Evolutionary conservation across 2,888 invertebrate genomes (phyloP).

Genomic region (Sycophila texana): DNA sequence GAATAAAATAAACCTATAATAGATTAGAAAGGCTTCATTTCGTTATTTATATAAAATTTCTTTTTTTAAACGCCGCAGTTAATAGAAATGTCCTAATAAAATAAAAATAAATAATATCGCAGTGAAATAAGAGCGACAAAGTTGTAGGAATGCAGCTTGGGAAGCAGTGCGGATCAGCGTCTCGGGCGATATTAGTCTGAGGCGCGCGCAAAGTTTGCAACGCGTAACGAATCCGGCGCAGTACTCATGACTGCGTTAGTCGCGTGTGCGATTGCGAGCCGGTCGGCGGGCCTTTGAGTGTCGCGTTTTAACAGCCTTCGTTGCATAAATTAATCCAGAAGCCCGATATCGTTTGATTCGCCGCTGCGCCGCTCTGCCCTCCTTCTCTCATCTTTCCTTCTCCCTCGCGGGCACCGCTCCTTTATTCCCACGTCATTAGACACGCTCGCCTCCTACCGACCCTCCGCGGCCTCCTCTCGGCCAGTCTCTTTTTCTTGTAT

Average conservation of each 20-base stretch:
- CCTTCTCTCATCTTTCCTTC: slow-evolving; percentile 25
- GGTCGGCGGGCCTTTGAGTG: slow-evolving; percentile 72
- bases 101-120: neutral
- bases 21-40: no score
- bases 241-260: slow-evolving; percentile 62
- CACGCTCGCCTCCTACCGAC: slow-evolving; percentile 48
- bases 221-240: slow-evolving; percentile 54
- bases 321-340: slow-evolving; percentile 75
- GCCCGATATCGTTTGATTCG: slow-evolving; percentile 75
- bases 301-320: slow-evolving; percentile 74
- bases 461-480: slow-evolving; percentile 35
- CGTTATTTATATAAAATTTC: no score
- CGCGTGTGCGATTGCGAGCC: slow-evolving; percentile 67
- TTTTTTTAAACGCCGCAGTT: no score
- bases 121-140: slow-evolving; percentile 13
- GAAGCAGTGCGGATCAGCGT: slow-evolving; percentile 36
- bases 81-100: no score
- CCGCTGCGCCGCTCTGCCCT: slow-evolving; percentile 62
- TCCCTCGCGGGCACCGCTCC: slow-evolving; percentile 47
- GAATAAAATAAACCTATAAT: no score
- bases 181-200: slow-evolving; percentile 14
- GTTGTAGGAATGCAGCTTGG: slow-evolving; percentile 33
- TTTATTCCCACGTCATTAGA: slow-evolving; percentile 58
- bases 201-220: slow-evolving; percentile 39
- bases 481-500: slow-evolving; percentile 55